Evolutionary conservation across 2,888 invertebrate species (phyloP).

Genomic region (Phaonia tiefii): DNA sequence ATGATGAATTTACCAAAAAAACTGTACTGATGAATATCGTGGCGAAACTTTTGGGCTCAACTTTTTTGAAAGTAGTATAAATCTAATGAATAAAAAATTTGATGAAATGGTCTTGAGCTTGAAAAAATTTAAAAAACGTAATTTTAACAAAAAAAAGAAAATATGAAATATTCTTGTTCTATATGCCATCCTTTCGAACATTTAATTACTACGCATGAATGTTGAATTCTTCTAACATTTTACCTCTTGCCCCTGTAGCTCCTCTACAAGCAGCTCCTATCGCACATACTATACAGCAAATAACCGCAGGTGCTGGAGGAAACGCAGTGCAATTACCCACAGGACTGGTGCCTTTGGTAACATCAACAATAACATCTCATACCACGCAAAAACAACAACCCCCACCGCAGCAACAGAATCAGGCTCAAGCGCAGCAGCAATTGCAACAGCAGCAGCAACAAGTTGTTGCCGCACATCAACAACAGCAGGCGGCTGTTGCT

Average conservation of each 20-base stretch:
- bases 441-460: slow-evolving; percentile 74
- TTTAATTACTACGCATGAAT: too few relatives aligned
- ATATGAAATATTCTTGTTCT: too few relatives aligned
- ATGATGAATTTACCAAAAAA: too few relatives aligned
- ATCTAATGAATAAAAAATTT: too few relatives aligned
- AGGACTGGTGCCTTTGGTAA: slow-evolving; percentile 78
- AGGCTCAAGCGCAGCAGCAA: slow-evolving; percentile 72
- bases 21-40: too few relatives aligned
- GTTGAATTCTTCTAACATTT: too few relatives aligned
- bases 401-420: slow-evolving; percentile 73
- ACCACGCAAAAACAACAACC: slow-evolving; percentile 75
- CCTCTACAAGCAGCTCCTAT: slow-evolving; percentile 78
- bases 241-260: slow-evolving; percentile 69
- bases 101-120: too few relatives aligned
- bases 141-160: too few relatives aligned
- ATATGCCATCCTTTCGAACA: too few relatives aligned
- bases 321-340: slow-evolving; percentile 77
- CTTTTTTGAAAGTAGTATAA: too few relatives aligned
- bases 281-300: slow-evolving; percentile 80
- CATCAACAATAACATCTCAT: slow-evolving; percentile 80
- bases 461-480: slow-evolving; percentile 74
- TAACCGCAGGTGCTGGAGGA: slow-evolving; percentile 76
- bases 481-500: slow-evolving; percentile 72
- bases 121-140: too few relatives aligned
- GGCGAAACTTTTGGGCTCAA: too few relatives aligned